phyloP scores from a whole-genome alignment of 2,113 vertebrate genomes.

The Carassius gibelio region DNA sequence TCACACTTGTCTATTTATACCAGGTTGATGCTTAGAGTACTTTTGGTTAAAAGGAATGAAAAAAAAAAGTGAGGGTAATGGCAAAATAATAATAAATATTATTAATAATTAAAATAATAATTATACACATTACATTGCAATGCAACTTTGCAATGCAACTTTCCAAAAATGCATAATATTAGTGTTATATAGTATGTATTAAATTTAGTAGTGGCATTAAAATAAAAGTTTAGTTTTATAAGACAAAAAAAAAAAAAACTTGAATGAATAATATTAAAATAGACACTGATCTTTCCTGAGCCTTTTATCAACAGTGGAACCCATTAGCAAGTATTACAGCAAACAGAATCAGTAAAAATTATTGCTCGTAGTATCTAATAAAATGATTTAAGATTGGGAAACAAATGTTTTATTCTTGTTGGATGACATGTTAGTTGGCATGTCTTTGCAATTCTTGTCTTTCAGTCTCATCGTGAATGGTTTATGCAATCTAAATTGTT shows the following conservation, averaged over 20 bases:
- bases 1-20: background rate
- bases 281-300: background rate
- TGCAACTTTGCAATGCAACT: background rate
- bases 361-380: background rate
- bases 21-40: background rate
- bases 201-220: too few species aligned
- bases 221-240: too few species aligned
- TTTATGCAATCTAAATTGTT: slow-evolving; percentile 34
- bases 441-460: slow-evolving; percentile 1
- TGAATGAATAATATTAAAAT: background rate
- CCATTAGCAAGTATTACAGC: background rate
- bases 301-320: background rate
- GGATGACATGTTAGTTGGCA: slow-evolving; percentile 8
- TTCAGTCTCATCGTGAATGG: slow-evolving; percentile 10
- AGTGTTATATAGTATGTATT: too few species aligned
- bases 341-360: background rate
- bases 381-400: slow-evolving; percentile 11
- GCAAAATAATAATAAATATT: background rate
- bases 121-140: too few species aligned
- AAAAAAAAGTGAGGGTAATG: background rate
- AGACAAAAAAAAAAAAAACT: too few species aligned
- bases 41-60: background rate
- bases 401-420: background rate
- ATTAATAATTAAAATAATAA: too few species aligned
- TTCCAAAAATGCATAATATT: too few species aligned